Evolutionary conservation across 1,140 invertebrate genomes (phyloP), one percentile per base, ranked within the genome.

Genomic region (Macrobrachium nipponense): DNA sequence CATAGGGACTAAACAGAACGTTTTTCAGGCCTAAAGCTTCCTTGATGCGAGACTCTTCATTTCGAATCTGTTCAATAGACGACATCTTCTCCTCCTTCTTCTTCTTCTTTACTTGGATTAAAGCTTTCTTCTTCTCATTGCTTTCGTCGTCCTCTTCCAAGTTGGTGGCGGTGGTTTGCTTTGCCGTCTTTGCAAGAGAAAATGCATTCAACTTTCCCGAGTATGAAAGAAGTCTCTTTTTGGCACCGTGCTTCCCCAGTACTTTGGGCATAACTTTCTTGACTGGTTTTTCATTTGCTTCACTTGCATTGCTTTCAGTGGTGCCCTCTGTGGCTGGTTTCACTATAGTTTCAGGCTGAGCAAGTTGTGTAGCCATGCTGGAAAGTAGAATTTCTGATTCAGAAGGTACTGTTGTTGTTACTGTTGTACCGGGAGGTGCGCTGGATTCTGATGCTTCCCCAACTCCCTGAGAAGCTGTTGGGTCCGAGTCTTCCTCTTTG

Each of bases 51-150:
- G 79, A 86, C 44, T 88, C 87, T 51, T 88, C 78, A 11, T 82
- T 80, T 3, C 79, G 64, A 68, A 88, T 88, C 58, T 88, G 87
- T 18, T 88, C 87, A 64, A 88, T 88, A 14, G 77, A 44, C 7
- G 87, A 88, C 10, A 88, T 79, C 23, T 88, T 88, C 36, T 88
- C 87, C 70, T 88, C 83, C 76, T 87, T 87, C 62, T 88, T 88
- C 66, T 88, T 88, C 82, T 88, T 88, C 73, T 84, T 87, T 8
- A 17, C 27, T 14, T 15, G 2, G 8, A n/a, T 51, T 18, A 18
- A 20, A 18, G 17, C 5, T 73, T 82, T 82, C 43, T 76, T 79
- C 2, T 61, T 36, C 15, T 80, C 70, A 0, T 59, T 66, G 7
- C 77, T 62, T 27, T 88, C 87, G 15, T 88, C 82, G 12, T 81